phyloP scores from a whole-genome alignment of 2,797 vertebrate species.

The Epinephelus awoara region DNA sequence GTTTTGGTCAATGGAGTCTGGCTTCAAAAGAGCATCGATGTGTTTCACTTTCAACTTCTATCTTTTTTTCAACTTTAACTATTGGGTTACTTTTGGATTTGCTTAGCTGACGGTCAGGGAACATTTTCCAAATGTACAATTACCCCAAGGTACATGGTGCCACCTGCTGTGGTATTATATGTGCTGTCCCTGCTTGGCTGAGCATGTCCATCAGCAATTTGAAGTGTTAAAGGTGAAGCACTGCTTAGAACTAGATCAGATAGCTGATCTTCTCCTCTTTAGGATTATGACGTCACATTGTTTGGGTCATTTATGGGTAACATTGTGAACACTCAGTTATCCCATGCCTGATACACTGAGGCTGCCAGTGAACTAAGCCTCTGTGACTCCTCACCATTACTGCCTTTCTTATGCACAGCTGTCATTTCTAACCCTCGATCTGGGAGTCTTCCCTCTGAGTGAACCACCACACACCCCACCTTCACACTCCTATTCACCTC shows the following conservation, averaged over 20 bases:
- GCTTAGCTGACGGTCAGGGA: too few species aligned
- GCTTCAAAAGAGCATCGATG: too few species aligned
- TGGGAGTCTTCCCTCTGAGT: constrained; percentile 33
- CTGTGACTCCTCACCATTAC: constrained; percentile 53
- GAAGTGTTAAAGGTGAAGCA: not conserved
- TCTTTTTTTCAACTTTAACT: not conserved
- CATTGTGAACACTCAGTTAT: constrained; percentile 59
- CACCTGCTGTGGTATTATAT: not conserved
- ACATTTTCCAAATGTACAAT: too few species aligned
- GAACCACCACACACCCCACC: constrained; percentile 50
- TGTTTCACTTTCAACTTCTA: too few species aligned
- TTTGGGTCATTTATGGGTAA: not conserved
- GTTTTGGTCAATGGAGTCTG: too few species aligned
- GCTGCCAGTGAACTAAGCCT: constrained; percentile 67
- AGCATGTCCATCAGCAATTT: not conserved
- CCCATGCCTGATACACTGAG: constrained; percentile 84
- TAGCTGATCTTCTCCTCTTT: not conserved
- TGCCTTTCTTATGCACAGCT: constrained; percentile 59
- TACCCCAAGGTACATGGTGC: not conserved
- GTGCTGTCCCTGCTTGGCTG: not conserved
- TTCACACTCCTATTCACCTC: constrained; percentile 59
- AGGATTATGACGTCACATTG: not conserved
- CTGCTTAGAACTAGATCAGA: not conserved
- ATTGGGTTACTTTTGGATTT: not conserved
- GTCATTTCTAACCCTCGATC: constrained; percentile 58